These are phyloP conservation scores for Haplochromis vanheusdeni DNA, from an alignment of 2,113 vertebrate genomes.

Conservation along the genomic window DNA sequence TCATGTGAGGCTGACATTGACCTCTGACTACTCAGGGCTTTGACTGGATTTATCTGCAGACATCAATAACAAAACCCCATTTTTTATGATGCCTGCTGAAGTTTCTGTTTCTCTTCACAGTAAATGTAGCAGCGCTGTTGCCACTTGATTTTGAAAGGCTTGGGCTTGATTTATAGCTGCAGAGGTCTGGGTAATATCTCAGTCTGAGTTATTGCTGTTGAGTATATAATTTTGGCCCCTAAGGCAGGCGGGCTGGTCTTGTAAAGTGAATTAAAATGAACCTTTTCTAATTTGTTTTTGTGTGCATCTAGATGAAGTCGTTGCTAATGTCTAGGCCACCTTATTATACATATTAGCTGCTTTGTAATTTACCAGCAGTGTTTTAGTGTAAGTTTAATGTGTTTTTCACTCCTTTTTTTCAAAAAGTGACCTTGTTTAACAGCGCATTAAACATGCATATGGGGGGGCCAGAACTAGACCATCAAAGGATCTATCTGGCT, in stretches of 20 bases:
- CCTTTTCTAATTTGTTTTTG: background rate
- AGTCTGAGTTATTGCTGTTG: background rate
- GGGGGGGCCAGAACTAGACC: background rate
- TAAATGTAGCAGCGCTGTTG: background rate
- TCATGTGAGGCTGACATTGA: slow-evolving; percentile 14
- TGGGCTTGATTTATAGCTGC: slow-evolving; percentile 9
- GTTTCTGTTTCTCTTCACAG: slow-evolving; percentile 9
- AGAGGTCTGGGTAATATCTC: background rate
- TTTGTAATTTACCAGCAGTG: background rate
- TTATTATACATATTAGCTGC: background rate
- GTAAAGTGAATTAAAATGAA: background rate
- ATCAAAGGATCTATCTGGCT: background rate
- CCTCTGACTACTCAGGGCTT: background rate
- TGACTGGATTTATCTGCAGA: background rate
- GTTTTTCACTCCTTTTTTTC: background rate
- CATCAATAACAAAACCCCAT: background rate
- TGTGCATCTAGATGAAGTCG: background rate
- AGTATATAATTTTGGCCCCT: background rate
- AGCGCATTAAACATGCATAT: background rate
- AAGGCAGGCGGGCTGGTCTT: background rate
- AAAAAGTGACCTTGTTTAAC: background rate
- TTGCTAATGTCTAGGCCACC: background rate
- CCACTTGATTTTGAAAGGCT: background rate
- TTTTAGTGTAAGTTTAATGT: background rate
- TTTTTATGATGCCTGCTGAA: slow-evolving; percentile 18